Evolutionary conservation across 1,140 invertebrate genomes (phyloP).

Genomic region (Venustaconcha ellipsiformis): DNA sequence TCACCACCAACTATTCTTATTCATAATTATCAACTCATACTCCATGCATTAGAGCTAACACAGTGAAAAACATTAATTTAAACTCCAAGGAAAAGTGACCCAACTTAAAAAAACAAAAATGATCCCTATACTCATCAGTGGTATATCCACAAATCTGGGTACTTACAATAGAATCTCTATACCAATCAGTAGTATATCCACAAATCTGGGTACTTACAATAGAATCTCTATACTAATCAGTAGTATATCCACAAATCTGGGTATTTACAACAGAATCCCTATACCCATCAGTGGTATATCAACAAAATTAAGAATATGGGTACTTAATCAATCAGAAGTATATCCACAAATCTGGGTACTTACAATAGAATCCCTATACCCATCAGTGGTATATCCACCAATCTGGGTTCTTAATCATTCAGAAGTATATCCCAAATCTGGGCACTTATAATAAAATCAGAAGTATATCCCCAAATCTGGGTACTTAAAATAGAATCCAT

Average conservation of each 20-base stretch:
- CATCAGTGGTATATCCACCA: background rate
- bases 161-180: background rate
- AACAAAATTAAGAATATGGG: background rate
- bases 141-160: background rate
- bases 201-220: background rate
- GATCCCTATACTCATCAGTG: background rate
- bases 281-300: background rate
- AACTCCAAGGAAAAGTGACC: no score
- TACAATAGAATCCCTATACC: no score
- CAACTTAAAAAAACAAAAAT: no score
- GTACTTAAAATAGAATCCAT: no score
- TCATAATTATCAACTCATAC: no score
- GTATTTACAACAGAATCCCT: background rate
- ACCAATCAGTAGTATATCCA: background rate
- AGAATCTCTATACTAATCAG: background rate
- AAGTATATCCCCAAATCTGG: background rate
- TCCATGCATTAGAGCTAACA: no score
- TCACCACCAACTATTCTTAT: no score
- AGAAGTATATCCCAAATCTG: background rate
- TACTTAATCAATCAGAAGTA: background rate
- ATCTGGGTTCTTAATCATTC: background rate
- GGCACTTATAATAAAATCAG: no score
- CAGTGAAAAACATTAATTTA: no score
- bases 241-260: background rate
- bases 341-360: background rate